Percentiles rank a stretch among this genome's conserved stretches.
These are phyloP conservation scores for Protonibea diacanthus DNA, from an alignment of 2,797 vertebrate genomes.

Conservation along the genomic window DNA sequence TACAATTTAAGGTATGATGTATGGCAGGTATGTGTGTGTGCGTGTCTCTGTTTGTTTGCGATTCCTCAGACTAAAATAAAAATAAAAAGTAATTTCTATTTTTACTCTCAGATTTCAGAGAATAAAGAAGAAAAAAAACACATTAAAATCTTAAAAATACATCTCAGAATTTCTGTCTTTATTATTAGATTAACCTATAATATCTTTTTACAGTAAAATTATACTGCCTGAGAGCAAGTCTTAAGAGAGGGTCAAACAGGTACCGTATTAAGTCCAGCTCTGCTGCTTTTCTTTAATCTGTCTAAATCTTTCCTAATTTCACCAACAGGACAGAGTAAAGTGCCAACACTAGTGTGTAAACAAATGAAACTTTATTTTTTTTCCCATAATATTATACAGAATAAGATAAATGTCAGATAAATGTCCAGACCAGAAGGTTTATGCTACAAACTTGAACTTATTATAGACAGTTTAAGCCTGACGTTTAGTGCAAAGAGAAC, in stretches of 20 bases:
- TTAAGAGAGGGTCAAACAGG: fast-evolving
- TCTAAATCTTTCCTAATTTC: not conserved
- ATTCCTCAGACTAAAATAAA: too few relatives aligned
- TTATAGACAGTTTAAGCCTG: slow-evolving; percentile 10
- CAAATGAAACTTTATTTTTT: slow-evolving; percentile 31
- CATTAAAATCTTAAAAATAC: not conserved
- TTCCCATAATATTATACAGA: not conserved
- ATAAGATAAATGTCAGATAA: slow-evolving; percentile 7
- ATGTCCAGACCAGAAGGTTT: slow-evolving; percentile 7
- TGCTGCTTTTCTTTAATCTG: not conserved
- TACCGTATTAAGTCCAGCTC: not conserved
- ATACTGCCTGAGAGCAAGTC: not conserved
- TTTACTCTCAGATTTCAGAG: not conserved
- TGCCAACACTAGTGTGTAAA: slow-evolving; percentile 6
- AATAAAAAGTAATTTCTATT: too few relatives aligned
- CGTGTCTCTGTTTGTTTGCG: too few relatives aligned
- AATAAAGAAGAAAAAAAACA: not conserved
- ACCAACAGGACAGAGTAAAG: not conserved
- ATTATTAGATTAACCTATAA: slow-evolving; percentile 2
- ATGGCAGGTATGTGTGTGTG: too few relatives aligned
- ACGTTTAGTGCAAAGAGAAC: slow-evolving; percentile 39
- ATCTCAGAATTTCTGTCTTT: not conserved
- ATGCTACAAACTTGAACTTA: not conserved
- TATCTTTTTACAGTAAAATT: not conserved
- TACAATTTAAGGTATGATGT: not conserved